Conservation (phyloP, 2,888 invertebrate species). For the Drosophila leonis region DNA sequence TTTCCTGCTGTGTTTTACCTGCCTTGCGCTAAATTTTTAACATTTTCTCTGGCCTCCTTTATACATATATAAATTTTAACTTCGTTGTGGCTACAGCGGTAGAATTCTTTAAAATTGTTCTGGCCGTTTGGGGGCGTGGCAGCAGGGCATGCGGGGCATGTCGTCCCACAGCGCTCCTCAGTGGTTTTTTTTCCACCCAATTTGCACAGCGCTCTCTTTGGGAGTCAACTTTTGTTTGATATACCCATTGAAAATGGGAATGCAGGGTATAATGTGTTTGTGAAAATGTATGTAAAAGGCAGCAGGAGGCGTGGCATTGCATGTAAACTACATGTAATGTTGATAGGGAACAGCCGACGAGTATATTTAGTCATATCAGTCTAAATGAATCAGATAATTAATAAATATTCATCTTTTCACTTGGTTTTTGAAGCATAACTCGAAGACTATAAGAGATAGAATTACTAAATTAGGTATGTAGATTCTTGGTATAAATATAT, state of each 20-base stretch:
- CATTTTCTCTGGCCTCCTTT: constrained; percentile 11
- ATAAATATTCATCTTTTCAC: background rate
- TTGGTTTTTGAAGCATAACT: background rate
- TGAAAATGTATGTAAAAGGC: no score
- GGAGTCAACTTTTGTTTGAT: background rate
- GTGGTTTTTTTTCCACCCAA: constrained; percentile 46
- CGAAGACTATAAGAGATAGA: background rate
- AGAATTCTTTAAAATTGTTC: constrained; percentile 33
- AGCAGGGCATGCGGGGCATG: background rate
- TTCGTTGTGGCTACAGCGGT: constrained; percentile 35
- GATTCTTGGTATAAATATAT: no score
- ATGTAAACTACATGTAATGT: background rate
- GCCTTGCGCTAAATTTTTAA: constrained; percentile 57
- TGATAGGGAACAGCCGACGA: background rate
- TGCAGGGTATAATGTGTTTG: background rate
- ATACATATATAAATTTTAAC: constrained; percentile 19
- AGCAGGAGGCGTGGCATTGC: background rate
- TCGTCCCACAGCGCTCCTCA: background rate
- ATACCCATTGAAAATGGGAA: background rate
- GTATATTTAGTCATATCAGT: background rate
- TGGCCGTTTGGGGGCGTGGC: background rate
- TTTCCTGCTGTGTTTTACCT: constrained; percentile 41
- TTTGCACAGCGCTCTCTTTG: constrained; percentile 21
- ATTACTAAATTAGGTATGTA: background rate
- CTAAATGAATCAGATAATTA: background rate